Percentiles rank a stretch among this genome's conserved stretches.
Conservation (phyloP, 2,888 invertebrate species). For the Eucriotettix oculatus region DNA sequence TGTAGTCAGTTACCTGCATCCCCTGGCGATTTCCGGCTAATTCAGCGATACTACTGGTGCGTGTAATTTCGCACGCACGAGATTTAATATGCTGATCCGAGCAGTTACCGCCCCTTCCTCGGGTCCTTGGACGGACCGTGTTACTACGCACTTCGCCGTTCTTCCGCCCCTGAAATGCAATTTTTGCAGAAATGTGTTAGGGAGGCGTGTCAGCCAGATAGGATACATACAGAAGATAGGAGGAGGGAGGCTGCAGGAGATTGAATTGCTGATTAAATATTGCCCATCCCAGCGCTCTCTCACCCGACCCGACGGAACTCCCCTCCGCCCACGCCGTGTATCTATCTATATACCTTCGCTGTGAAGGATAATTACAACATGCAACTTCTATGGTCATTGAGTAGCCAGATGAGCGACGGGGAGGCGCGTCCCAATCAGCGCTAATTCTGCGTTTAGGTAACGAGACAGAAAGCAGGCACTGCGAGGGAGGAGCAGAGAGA, state of each 20-base stretch:
- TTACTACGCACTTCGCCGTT: background rate
- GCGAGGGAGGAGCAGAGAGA: no score
- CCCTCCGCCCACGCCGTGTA: background rate
- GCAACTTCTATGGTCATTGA: background rate
- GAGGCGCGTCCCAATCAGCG: background rate
- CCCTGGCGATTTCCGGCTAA: background rate
- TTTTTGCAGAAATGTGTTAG: background rate
- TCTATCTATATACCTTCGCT: background rate
- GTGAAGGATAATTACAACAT: background rate
- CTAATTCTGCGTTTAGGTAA: background rate
- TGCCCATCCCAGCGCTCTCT: background rate
- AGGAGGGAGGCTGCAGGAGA: conserved; percentile 3
- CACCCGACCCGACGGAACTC: background rate
- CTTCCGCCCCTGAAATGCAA: background rate
- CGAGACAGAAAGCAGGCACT: background rate
- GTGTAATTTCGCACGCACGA: background rate
- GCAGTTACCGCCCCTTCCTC: conserved; percentile 1
- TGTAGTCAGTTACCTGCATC: no score
- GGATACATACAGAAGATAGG: background rate
- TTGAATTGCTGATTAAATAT: conserved; percentile 11
- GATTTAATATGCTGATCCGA: conserved; percentile 8
- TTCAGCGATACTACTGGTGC: background rate
- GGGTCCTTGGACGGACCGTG: background rate
- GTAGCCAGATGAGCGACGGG: background rate
- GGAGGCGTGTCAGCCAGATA: background rate